These are phyloP conservation scores for Heteronetta atricapilla DNA, from an alignment of 2,113 vertebrate species.

Conservation along the genomic window DNA sequence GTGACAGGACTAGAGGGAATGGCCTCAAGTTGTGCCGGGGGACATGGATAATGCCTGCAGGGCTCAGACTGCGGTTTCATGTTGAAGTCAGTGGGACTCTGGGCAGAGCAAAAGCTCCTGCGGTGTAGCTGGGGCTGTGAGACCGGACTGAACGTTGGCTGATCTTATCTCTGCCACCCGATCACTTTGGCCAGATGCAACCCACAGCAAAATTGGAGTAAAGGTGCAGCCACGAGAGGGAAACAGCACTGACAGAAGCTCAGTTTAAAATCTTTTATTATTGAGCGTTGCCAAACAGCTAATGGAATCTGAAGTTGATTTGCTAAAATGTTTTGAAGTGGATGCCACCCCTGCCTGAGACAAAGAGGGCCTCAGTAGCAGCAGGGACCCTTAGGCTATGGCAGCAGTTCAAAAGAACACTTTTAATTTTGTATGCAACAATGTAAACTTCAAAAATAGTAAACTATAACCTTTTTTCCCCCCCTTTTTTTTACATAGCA, in stretches of 20 bases:
- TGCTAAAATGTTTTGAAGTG: constrained; percentile 79
- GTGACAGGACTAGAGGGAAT: too few species aligned
- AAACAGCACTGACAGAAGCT: not conserved
- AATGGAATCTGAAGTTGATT: constrained; percentile 79
- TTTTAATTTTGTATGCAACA: constrained; percentile 79
- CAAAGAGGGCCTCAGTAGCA: constrained; percentile 69
- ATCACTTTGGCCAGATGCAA: not conserved
- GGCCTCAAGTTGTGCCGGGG: too few species aligned
- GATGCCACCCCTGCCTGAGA: constrained; percentile 70
- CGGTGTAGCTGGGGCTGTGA: not conserved
- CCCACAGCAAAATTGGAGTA: not conserved
- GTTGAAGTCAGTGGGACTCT: not conserved
- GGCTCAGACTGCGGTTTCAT: not conserved
- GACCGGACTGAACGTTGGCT: not conserved
- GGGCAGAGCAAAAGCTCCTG: not conserved
- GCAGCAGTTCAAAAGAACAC: constrained; percentile 78
- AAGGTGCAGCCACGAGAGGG: not conserved
- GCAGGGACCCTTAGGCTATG: constrained; percentile 75
- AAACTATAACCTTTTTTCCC: constrained; percentile 74
- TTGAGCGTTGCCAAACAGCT: constrained; percentile 78
- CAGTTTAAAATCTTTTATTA: constrained; percentile 78
- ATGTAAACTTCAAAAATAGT: constrained; percentile 87
- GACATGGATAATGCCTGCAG: not conserved
- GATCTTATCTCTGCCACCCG: not conserved
- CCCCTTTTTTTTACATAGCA: constrained; percentile 73